Evolutionary conservation across 2,113 vertebrate genomes (phyloP).

Genomic region (Myrmophylax atrothorax): DNA sequence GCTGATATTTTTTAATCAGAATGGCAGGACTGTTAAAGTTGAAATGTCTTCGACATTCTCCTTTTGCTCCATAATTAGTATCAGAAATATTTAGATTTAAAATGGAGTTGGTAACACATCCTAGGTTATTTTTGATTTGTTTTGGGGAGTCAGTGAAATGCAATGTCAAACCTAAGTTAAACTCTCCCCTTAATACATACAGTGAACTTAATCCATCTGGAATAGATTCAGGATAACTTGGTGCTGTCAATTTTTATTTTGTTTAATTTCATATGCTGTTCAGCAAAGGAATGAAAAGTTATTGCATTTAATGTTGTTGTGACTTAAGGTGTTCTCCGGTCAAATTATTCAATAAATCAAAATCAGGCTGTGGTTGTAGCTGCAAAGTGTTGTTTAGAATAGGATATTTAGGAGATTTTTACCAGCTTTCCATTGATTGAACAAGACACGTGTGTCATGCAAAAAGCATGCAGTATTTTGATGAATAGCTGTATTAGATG

Average conservation of each 20-base stretch:
- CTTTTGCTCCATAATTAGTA: slow-evolving; percentile 68
- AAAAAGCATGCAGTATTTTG: slow-evolving; percentile 50
- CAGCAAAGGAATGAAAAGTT: slow-evolving; percentile 70
- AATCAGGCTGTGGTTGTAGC: slow-evolving; percentile 51
- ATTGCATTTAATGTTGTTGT: slow-evolving; percentile 68
- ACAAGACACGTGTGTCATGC: slow-evolving; percentile 36
- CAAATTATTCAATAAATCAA: slow-evolving; percentile 76
- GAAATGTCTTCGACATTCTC: slow-evolving; percentile 66
- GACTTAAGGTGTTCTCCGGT: slow-evolving; percentile 66
- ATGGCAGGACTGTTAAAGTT: slow-evolving; percentile 54
- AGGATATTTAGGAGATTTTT: slow-evolving; percentile 51
- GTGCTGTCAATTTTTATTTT: slow-evolving; percentile 77
- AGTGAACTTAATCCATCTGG: slow-evolving; percentile 67
- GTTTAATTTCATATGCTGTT: slow-evolving; percentile 64
- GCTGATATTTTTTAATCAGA: slow-evolving; percentile 79
- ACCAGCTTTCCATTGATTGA: slow-evolving; percentile 54
- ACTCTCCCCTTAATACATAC: slow-evolving; percentile 12
- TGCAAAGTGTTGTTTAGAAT: slow-evolving; percentile 44
- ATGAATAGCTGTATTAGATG: slow-evolving; percentile 75
- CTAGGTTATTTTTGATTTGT: slow-evolving; percentile 40
- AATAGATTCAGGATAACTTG: slow-evolving; percentile 64
- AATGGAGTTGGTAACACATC: slow-evolving; percentile 66
- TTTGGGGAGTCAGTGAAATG: slow-evolving; percentile 45
- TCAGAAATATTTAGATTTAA: slow-evolving; percentile 74
- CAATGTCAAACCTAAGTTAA: slow-evolving; percentile 50